Evolutionary conservation across 1,140 invertebrate genomes (phyloP), one percentile per base, ranked within the genome.

Genomic region (Penaeus japonicus): DNA sequence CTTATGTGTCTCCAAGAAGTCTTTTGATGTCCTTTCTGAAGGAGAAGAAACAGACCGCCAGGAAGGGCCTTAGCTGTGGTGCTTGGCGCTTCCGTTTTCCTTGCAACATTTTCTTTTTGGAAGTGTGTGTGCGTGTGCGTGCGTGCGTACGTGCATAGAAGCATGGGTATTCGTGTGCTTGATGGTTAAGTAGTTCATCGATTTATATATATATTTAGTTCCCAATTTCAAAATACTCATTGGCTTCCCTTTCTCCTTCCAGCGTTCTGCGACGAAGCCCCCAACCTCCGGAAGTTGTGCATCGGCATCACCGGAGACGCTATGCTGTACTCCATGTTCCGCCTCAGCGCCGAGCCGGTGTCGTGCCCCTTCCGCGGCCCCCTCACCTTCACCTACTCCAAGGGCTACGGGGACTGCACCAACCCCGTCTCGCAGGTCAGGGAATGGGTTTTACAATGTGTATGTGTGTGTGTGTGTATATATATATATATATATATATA

Each of bases 281-380:
- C 75, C 20, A 87, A 90, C 84, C 82, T 91, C 55, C 35, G 57
- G 73, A 30, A 47, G n/a, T 30, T 97, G 87, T 97, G 97, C 92
- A 95, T 96, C 70, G 95, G 95, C 90, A 97, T 97, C 92, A 97
- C 96, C 2, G 96, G 97, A 24, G 97, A 98, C 93, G 96, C 96
- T 10, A 93, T 96, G 85, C 94, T 97, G 1, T 97, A 96, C 92
- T 97, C 96, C 75, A 96, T 98, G 95, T 97, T 98, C 93, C 94
- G 96, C 59, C 95, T 96, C 91, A 96, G 96, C 91, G 95, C 96
- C 15, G 89, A 91, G 73, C 91, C 92, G 1, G 90, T 92, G 62
- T 27, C 87, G 5, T 92, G 92, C 78, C 92, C 92, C 57, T 91
- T 92, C 55, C 95, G 95, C 91, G 93, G 92, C 4, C 95, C 96